Conservation (phyloP, 92 coral and sea anemone species). For the Desmophyllum pertusum region DNA sequence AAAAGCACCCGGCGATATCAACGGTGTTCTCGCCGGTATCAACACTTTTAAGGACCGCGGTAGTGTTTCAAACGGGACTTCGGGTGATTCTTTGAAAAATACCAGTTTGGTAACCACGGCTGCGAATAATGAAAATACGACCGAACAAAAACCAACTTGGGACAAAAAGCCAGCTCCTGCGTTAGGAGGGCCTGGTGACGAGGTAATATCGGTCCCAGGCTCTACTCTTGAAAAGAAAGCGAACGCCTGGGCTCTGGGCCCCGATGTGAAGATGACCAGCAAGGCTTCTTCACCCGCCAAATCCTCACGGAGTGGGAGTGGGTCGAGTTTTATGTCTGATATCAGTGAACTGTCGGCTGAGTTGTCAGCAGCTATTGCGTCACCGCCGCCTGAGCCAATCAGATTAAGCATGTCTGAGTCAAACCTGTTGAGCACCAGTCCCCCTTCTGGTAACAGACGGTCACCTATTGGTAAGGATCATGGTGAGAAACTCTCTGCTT, state of each 20-base stretch:
- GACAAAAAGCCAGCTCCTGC: background rate
- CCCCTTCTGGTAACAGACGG: constrained; percentile 48
- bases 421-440: constrained; percentile 48
- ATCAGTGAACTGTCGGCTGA: constrained; percentile 67
- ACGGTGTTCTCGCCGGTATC: background rate
- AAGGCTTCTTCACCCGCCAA: constrained; percentile 16
- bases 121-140: background rate
- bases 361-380: constrained; percentile 69
- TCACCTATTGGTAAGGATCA: constrained; percentile 67
- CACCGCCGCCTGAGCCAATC: constrained; percentile 76
- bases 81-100: background rate
- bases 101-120: background rate
- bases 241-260: background rate
- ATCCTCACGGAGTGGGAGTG: constrained; percentile 10
- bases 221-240: constrained; percentile 25
- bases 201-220: background rate
- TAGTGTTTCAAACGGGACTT: background rate
- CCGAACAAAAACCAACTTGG: background rate
- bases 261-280: background rate
- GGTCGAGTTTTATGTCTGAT: constrained; percentile 33
- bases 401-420: constrained; percentile 69
- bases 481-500: constrained; percentile 52
- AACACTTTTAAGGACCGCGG: background rate
- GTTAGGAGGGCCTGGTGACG: background rate
- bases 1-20: background rate